Base-by-base conservation (phyloP, 2,113 vertebrate genomes). In the Gadus chalcogrammus region DNA sequence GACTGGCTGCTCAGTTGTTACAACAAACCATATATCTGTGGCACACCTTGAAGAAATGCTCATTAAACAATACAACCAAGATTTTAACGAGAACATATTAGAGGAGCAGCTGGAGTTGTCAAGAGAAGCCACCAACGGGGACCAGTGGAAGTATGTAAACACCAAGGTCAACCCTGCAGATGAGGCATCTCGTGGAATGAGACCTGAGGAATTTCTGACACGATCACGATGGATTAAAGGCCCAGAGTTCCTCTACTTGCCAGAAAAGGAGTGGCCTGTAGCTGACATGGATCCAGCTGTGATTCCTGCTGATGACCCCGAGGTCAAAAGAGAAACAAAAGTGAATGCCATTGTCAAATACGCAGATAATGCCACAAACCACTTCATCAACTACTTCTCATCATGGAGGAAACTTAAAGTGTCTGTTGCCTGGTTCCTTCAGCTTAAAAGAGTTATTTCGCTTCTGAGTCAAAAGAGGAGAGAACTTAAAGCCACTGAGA, bases 161-260 rank as follows among this genome's bases (percentile, higher is more conserved):
- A 18, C 17, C 59, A 61, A 18, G 28, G 62, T 2, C 31, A 64
- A 64, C 15, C 9, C 31, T 3, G 17, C 11, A 64, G 27, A 64
- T 24, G 22, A 12, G 6, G 4, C 2, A n/a, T 1, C 20, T 18
- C 20, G 20, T 20, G 59, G 69, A 71, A 5, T 22, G 56, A n/a
- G 53, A 64, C 52, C 55, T 53, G 11, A 22, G 0, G 22, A 24
- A n/a, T 71, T 64, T 42, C 38, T 64, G 15, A 53, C 61, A 22
- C 64, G 18, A 18, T 71, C 13, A 42, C n/a, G 22, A 24, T 24
- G 35, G 64, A 64, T 60, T 38, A 20, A 68, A 67, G 22, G 24
- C 64, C 59, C 63, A 68, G 48, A 67, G 31, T 59, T 64, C 68
- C 8, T 65, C 63, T 58, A 15, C 67, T 68, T 55, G 68, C 28